Conservation (phyloP, 2,888 invertebrate species). For the Phyto melanocephala region DNA sequence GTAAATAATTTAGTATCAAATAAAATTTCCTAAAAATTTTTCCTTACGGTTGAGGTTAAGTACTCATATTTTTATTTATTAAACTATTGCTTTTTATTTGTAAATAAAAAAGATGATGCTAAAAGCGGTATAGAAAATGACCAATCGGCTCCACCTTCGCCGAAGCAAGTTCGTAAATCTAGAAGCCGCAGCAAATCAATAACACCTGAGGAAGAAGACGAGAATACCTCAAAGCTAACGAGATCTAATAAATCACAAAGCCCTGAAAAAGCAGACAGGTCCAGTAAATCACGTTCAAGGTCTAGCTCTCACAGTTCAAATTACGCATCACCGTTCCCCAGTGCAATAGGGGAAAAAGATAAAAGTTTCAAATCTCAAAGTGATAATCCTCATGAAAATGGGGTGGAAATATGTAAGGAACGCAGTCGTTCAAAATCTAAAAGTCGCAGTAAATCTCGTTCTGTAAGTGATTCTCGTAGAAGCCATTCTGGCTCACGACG, state of each 20-base stretch:
- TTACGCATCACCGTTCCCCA: too few relatives aligned
- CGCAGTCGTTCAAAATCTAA: slow-evolving; percentile 65
- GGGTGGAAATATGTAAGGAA: slow-evolving; percentile 56
- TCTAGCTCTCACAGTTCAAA: slow-evolving; percentile 53
- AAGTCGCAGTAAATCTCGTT: slow-evolving; percentile 67
- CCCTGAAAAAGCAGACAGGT: slow-evolving; percentile 1
- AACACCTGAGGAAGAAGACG: not conserved
- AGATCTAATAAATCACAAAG: slow-evolving; percentile 54
- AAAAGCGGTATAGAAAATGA: slow-evolving; percentile 18
- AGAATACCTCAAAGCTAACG: slow-evolving; percentile 20
- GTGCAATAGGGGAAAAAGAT: too few relatives aligned
- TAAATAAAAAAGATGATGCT: not conserved
- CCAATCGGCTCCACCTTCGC: not conserved
- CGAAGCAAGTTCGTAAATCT: slow-evolving; percentile 19
- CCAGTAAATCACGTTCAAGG: slow-evolving; percentile 64
- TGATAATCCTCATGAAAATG: slow-evolving; percentile 37
- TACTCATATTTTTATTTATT: not conserved
- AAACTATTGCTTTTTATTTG: not conserved
- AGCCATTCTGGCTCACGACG: slow-evolving; percentile 64
- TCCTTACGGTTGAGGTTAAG: slow-evolving; percentile 47
- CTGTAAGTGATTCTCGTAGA: slow-evolving; percentile 64
- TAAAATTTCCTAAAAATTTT: not conserved
- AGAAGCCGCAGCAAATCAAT: slow-evolving; percentile 33
- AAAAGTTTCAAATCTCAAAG: slow-evolving; percentile 65
- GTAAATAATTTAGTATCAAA: slow-evolving; percentile 4